A percentile compares a stretch with the other conserved stretches of the same genome.
These are phyloP conservation scores for Astropecten irregularis DNA, from an alignment of 53 echinoderm and acorn worm species.

Conservation along the genomic window DNA sequence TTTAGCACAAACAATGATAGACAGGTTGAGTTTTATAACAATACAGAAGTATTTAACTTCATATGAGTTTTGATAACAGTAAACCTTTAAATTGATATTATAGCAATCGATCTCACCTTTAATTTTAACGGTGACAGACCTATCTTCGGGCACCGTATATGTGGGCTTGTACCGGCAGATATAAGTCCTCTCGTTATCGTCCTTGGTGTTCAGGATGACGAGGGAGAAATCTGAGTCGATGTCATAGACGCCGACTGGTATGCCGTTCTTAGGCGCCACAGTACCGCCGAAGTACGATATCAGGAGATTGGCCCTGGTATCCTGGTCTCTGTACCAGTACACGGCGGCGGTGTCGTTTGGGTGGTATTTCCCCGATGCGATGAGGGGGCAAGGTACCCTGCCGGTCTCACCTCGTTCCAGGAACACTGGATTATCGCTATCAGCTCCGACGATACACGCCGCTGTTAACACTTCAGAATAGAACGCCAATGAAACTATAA, in stretches of 20 bases:
- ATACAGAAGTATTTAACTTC: too few relatives aligned
- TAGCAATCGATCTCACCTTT: slow-evolving; percentile 1
- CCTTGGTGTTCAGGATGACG: not conserved
- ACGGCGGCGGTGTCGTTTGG: too few relatives aligned
- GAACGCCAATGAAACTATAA: too few relatives aligned
- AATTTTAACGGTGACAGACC: not conserved
- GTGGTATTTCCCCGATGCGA: not conserved
- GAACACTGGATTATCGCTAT: too few relatives aligned
- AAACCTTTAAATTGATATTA: too few relatives aligned
- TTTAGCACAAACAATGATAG: too few relatives aligned
- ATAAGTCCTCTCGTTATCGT: not conserved
- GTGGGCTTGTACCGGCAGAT: not conserved
- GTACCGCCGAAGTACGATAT: not conserved
- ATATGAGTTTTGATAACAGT: too few relatives aligned
- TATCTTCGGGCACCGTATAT: not conserved
- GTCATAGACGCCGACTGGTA: slow-evolving; percentile 1
- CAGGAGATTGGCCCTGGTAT: not conserved
- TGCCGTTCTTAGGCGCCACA: not conserved
- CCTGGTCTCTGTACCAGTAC: not conserved
- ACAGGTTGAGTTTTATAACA: too few relatives aligned
- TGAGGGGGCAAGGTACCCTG: not conserved
- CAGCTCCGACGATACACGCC: too few relatives aligned
- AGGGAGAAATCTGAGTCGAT: not conserved
- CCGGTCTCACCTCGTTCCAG: not conserved
- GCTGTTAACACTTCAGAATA: too few relatives aligned